Evolutionary conservation across 2,888 invertebrate genomes (phyloP).

Genomic region (Acronicta aceris): DNA sequence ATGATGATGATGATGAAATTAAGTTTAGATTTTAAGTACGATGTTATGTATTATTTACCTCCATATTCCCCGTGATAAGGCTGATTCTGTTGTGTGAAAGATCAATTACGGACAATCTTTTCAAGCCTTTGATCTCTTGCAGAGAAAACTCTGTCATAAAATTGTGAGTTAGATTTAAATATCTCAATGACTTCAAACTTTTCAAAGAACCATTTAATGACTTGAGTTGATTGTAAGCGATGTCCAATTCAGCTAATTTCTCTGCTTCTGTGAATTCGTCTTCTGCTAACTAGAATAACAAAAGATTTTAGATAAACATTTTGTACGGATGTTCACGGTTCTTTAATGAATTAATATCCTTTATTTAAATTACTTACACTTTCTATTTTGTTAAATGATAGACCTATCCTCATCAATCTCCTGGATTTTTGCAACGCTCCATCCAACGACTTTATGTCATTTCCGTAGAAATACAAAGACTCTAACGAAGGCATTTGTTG

Average conservation of each 20-base stretch:
- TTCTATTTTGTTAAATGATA: constrained; percentile 93
- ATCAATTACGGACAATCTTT: constrained; percentile 92
- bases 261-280: constrained; percentile 94
- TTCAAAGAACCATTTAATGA: constrained; percentile 93
- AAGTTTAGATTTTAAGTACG: not conserved
- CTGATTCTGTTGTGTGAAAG: constrained; percentile 93
- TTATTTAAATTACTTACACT: constrained; percentile 87
- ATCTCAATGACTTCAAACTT: constrained; percentile 91
- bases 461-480: constrained; percentile 92
- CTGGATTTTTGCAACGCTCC: constrained; percentile 92
- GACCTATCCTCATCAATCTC: constrained; percentile 90
- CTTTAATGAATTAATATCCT: not conserved
- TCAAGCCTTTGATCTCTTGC: constrained; percentile 93
- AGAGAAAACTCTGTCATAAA: constrained; percentile 93
- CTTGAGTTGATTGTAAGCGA: constrained; percentile 92
- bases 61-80: constrained; percentile 91
- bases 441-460: constrained; percentile 92
- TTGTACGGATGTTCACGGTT: not conserved
- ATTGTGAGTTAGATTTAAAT: constrained; percentile 94
- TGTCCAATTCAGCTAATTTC: constrained; percentile 91
- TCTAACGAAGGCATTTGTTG: constrained; percentile 92
- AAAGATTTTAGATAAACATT: not conserved
- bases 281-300: constrained; percentile 89
- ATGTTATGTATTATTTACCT: constrained; percentile 79
- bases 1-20: not conserved